Evolutionary conservation across 2,797 vertebrate species (phyloP).

Genomic region (Trematomus bernacchii): DNA sequence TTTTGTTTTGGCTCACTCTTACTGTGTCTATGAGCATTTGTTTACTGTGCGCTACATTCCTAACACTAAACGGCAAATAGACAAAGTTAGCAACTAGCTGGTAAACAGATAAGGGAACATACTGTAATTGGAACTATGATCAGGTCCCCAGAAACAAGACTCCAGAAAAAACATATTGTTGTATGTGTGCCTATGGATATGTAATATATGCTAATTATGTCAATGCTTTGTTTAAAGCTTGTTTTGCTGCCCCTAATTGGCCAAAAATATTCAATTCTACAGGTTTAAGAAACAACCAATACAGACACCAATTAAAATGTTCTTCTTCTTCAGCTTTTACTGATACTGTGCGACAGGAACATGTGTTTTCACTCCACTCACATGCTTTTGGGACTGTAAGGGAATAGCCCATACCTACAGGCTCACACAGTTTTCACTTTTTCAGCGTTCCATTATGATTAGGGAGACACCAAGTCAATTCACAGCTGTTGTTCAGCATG

Average conservation of each 20-base stretch:
- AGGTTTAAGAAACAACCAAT: neutral
- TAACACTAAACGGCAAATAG: neutral
- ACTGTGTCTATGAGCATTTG: neutral
- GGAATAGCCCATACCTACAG: neutral
- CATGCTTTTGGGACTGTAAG: neutral
- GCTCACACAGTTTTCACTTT: neutral
- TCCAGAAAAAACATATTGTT: neutral
- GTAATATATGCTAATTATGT: neutral
- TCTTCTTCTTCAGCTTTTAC: too few species aligned
- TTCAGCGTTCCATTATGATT: slow-evolving; percentile 18
- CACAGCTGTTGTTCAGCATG: slow-evolving; percentile 40
- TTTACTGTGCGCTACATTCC: too few species aligned
- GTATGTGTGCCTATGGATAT: neutral
- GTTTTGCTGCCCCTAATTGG: slow-evolving; percentile 6
- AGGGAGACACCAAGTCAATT: slow-evolving; percentile 62
- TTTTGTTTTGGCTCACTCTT: neutral
- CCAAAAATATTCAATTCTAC: too few species aligned
- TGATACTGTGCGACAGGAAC: neutral
- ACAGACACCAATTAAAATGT: too few species aligned
- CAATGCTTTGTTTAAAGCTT: neutral
- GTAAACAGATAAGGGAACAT: neutral
- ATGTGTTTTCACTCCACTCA: neutral
- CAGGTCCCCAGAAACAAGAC: neutral
- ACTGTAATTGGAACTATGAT: neutral
- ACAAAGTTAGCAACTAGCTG: neutral